A percentile compares a stretch with the other conserved stretches of the same genome.
Evolutionary conservation across 2,888 invertebrate species (phyloP).

Genomic region (Tyria jacobaeae): DNA sequence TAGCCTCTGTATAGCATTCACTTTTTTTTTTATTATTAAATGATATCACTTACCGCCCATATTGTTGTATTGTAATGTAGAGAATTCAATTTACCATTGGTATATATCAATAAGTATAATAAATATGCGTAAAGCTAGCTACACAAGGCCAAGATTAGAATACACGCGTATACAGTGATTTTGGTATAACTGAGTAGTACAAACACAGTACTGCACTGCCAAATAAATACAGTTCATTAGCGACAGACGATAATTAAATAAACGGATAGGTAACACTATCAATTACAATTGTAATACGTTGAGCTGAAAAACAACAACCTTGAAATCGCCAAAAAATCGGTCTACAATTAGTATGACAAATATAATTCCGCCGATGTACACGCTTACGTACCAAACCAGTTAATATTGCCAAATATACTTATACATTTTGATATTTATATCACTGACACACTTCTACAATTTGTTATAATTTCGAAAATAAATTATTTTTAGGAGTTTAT

Average conservation of each 20-base stretch:
- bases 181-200: constrained; percentile 44
- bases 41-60: constrained; percentile 77
- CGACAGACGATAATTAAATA: constrained; percentile 75
- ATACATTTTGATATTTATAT: constrained; percentile 48
- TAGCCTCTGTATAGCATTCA: constrained; percentile 44
- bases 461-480: constrained; percentile 22
- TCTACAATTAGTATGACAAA: constrained; percentile 57
- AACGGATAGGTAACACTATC: constrained; percentile 69
- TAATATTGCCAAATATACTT: constrained; percentile 23
- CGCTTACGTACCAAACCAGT: constrained; percentile 66
- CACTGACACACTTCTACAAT: constrained; percentile 35
- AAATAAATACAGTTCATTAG: constrained; percentile 59
- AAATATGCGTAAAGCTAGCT: constrained; percentile 62
- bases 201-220: constrained; percentile 54
- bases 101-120: constrained; percentile 55
- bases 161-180: constrained; percentile 47
- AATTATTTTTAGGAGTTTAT: constrained; percentile 31
- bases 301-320: constrained; percentile 78
- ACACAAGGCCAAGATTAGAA: constrained; percentile 74
- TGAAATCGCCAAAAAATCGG: constrained; percentile 69
- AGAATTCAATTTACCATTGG: constrained; percentile 65
- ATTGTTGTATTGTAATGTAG: constrained; percentile 58
- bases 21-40: constrained; percentile 39
- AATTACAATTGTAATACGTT: constrained; percentile 66
- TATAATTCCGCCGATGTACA: constrained; percentile 46